Conservation (phyloP, 1,140 invertebrate species). For the Thaumatotibia leucotreta region DNA sequence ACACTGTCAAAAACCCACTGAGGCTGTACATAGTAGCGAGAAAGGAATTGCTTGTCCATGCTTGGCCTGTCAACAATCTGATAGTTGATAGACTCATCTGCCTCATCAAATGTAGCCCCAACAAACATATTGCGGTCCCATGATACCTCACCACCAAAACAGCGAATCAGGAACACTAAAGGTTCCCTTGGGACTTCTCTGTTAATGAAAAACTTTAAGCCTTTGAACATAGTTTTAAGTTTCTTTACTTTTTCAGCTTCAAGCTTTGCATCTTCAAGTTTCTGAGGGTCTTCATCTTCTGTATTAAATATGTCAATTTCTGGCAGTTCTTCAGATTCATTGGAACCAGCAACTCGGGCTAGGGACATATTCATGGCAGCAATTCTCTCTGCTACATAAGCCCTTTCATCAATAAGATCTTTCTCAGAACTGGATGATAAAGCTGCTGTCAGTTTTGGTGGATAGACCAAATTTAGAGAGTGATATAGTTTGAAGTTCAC, state of each 20-base stretch:
- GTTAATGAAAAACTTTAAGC: slow-evolving; percentile 95
- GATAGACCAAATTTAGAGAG: slow-evolving; percentile 94
- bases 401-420: slow-evolving; percentile 82
- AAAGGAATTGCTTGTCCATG: slow-evolving; percentile 89
- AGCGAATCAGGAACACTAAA: slow-evolving; percentile 88
- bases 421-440: slow-evolving; percentile 77
- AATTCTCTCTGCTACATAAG: slow-evolving; percentile 87
- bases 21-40: slow-evolving; percentile 98
- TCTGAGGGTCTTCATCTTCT: slow-evolving; percentile 79
- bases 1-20: slow-evolving; percentile 99
- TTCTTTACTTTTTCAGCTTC: slow-evolving; percentile 87
- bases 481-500: slow-evolving; percentile 95
- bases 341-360: slow-evolving; percentile 73
- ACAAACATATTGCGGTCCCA: slow-evolving; percentile 94
- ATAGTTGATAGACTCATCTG: slow-evolving; percentile 96
- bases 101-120: slow-evolving; percentile 92
- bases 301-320: slow-evolving; percentile 79
- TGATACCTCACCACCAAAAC: slow-evolving; percentile 96
- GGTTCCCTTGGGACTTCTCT: slow-evolving; percentile 93
- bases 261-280: slow-evolving; percentile 85
- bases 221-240: slow-evolving; percentile 92
- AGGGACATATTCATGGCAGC: slow-evolving; percentile 89
- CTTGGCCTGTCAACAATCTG: slow-evolving; percentile 96
- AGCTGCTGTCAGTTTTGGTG: slow-evolving; percentile 87
- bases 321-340: slow-evolving; percentile 82